These are phyloP conservation scores for Galendromus occidentalis DNA, from an alignment of 1,140 invertebrate species.

Conservation along the genomic window DNA sequence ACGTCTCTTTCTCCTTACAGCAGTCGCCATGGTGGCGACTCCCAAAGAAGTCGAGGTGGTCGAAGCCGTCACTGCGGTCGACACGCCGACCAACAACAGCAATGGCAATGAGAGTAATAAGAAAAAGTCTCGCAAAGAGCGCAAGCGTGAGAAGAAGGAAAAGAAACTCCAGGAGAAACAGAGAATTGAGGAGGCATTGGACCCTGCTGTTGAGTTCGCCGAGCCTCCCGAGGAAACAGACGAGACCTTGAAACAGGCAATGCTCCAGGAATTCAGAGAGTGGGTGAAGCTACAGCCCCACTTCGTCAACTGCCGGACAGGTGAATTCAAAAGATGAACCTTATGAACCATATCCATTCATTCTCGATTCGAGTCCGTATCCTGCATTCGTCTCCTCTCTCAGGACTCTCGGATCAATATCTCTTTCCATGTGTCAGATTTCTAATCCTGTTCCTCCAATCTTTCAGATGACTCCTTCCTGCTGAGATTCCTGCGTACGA, in stretches of 20 bases:
- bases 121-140: neutral
- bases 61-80: neutral
- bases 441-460: neutral
- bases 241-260: neutral
- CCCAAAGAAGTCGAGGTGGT: neutral
- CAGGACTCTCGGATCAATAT: no score
- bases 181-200: constrained; percentile 6
- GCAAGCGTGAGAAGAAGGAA: constrained; percentile 5
- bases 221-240: neutral
- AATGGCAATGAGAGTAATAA: neutral
- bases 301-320: constrained; percentile 16
- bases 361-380: no score
- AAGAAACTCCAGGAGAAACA: neutral
- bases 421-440: no score
- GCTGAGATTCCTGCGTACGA: constrained; percentile 56
- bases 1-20: no score
- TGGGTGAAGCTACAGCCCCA: constrained; percentile 18
- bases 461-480: constrained; percentile 49
- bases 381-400: no score
- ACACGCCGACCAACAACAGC: neutral
- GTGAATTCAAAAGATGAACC: no score
- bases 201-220: neutral
- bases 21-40: neutral
- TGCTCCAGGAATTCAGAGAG: constrained; percentile 11
- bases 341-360: no score